phyloP scores from a whole-genome alignment of 2,888 invertebrate species.

The Malthinus flaveolus region DNA sequence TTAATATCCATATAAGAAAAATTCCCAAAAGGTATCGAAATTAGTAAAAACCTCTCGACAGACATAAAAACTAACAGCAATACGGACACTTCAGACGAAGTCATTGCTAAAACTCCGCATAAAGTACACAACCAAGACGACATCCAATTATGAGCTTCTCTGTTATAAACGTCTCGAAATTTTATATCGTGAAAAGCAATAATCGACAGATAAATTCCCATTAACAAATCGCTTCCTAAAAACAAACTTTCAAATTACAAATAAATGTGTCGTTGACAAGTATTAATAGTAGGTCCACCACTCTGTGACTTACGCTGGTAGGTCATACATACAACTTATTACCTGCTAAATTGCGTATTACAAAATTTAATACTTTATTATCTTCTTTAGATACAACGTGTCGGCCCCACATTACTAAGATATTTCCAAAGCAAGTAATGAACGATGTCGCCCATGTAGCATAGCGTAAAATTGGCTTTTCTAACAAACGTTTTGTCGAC shows the following conservation, averaged over 20 bases:
- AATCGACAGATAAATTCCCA: constrained; percentile 68
- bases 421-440: constrained; percentile 64
- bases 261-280: neutral
- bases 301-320: no score
- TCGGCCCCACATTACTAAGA: constrained; percentile 65
- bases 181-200: constrained; percentile 64
- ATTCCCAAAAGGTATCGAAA: constrained; percentile 63
- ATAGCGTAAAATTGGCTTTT: constrained; percentile 60
- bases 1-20: constrained; percentile 60
- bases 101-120: constrained; percentile 66
- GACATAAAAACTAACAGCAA: constrained; percentile 71
- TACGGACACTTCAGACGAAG: constrained; percentile 71
- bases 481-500: constrained; percentile 62
- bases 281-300: neutral
- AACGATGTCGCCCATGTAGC: constrained; percentile 66
- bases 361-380: constrained; percentile 64
- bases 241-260: constrained; percentile 32
- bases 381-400: constrained; percentile 61
- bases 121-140: constrained; percentile 66
- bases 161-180: constrained; percentile 62
- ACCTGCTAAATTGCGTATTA: constrained; percentile 68
- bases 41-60: constrained; percentile 67
- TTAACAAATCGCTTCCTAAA: constrained; percentile 66
- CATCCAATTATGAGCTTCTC: constrained; percentile 65
- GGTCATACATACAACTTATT: no score